Percentiles rank a stretch among this genome's conserved stretches.
phyloP scores from a whole-genome alignment of 2,888 invertebrate species.

The Morpho achilles region DNA sequence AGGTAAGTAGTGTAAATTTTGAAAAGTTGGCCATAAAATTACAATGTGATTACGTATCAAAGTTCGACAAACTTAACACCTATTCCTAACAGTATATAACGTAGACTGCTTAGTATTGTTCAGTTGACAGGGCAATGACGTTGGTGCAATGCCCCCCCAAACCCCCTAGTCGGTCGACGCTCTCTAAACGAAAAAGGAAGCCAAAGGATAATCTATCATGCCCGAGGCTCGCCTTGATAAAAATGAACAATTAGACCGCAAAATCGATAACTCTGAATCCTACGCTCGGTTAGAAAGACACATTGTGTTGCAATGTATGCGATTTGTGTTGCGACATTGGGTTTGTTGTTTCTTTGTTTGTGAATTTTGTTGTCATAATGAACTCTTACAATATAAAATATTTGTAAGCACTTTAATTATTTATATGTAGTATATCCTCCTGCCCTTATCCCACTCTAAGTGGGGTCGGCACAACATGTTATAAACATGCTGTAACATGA shows the following conservation, averaged over 20 bases:
- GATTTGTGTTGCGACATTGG: neutral
- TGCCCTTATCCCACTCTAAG: too few species aligned
- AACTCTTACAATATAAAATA: too few species aligned
- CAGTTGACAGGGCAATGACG: constrained; percentile 78
- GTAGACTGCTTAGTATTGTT: constrained; percentile 75
- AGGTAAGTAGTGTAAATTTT: too few species aligned
- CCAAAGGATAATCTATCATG: constrained; percentile 77
- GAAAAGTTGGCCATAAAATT: too few species aligned
- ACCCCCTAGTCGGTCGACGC: constrained; percentile 72
- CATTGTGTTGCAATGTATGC: constrained; percentile 17
- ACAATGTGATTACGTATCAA: constrained; percentile 18
- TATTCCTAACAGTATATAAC: constrained; percentile 64
- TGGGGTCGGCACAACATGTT: too few species aligned
- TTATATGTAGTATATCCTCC: too few species aligned
- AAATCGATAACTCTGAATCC: constrained; percentile 60
- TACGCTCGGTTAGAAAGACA: constrained; percentile 29
- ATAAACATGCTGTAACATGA: too few species aligned
- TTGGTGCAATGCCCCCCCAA: constrained; percentile 49
- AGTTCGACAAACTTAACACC: constrained; percentile 55
- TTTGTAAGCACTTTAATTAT: too few species aligned
- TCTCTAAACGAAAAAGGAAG: constrained; percentile 76
- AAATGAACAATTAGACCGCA: constrained; percentile 73
- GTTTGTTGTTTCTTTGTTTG: neutral
- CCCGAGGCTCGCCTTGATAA: constrained; percentile 73
- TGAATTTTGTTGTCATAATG: neutral